Base-by-base conservation (phyloP, 2,113 vertebrate genomes). In the Paraplagusia blochii region DNA sequence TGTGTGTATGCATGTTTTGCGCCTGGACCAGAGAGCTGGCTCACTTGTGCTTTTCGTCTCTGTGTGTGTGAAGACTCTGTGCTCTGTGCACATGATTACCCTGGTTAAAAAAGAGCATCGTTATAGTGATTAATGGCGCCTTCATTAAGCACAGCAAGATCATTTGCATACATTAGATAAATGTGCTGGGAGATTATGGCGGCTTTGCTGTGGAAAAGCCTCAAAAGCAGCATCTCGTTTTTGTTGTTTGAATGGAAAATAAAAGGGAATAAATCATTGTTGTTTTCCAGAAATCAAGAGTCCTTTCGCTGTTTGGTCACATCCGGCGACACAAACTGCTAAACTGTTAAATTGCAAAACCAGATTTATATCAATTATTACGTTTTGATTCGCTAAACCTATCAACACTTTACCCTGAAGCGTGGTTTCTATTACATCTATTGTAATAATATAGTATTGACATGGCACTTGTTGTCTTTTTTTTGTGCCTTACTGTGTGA, bases 81-180 rank as follows among this genome's bases (percentile, higher is more conserved):
- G 53, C 50, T n/a, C n/a, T n/a, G 15, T 63, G 70, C 44, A 66
- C 74, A 77, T 85, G 87, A 87, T 87, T 89, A 85, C 82, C 76
- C 79, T 80, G 77, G 78, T 89, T 90, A 85, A 87, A 87, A 88
- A 87, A 88, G 83, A 85, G 74, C 87, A 87, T 90, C 84, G 82
- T 87, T 85, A 89, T 82, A 69, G 78, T 90, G 90, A 92, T 92
- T 90, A 91, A 91, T 90, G 86, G 81, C 53, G 78, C 84, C 86
- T 87, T 89, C 88, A 88, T 91, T 89, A 88, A 83, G 75, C 85
- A 72, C 78, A 86, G 83, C 80, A 22, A 82, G 84, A 88, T 88
- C 73, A 89, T 91, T 92, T 90, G 88, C 90, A 90, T 90, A 87
- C 82, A 90, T 90, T 90, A 90, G 82, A 88, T 63, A 73, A 85